Conservation (phyloP, 2,797 vertebrate genomes). For the Pogoniulus pusillus region DNA sequence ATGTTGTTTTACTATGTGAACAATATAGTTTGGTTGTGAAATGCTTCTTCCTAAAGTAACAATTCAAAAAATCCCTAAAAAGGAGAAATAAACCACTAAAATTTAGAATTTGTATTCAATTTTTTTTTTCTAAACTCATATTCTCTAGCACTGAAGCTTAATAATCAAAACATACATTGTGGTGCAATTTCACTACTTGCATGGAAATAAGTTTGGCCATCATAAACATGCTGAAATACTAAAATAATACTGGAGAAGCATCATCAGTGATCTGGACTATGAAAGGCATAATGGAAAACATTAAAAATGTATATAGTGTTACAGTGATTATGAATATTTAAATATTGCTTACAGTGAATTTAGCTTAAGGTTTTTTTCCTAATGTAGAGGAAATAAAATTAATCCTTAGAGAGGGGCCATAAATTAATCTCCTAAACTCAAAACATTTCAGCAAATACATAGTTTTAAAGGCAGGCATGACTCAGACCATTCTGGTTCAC, state of each 20-base stretch:
- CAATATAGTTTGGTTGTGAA: not conserved
- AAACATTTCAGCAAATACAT: not conserved
- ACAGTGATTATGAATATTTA: not conserved
- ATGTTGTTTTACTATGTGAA: conserved; percentile 47
- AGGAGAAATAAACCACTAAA: not conserved
- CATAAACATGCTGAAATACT: not conserved
- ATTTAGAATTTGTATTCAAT: not conserved
- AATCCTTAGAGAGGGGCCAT: not conserved
- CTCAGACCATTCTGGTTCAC: not conserved
- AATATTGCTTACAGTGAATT: not conserved
- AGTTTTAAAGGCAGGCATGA: not conserved
- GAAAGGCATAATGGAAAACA: not conserved
- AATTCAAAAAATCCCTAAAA: not conserved
- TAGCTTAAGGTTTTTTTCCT: not conserved
- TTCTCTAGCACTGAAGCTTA: not conserved
- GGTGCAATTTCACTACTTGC: not conserved
- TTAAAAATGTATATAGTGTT: not conserved
- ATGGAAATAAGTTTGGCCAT: not conserved
- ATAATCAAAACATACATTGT: not conserved
- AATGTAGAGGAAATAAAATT: not conserved
- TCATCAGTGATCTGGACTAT: not conserved
- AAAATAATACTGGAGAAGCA: not conserved
- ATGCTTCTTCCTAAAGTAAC: not conserved
- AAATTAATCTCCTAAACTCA: not conserved
- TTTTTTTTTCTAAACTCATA: not conserved